phyloP scores from a whole-genome alignment of 2,888 invertebrate genomes.

The Drosophila anceps region DNA sequence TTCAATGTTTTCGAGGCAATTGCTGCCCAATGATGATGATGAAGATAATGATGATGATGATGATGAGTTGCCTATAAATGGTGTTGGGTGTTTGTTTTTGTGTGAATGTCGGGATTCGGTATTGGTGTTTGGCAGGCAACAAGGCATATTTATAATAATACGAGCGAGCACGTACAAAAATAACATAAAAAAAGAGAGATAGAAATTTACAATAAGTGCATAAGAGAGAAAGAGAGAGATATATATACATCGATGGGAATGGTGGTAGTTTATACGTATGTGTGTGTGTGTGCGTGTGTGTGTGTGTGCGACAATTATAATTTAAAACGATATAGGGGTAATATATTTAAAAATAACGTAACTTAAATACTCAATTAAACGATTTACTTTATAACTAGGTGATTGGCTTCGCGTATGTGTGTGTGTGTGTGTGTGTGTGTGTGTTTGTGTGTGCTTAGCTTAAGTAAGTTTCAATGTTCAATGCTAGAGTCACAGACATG shows the following conservation, averaged over 20 bases:
- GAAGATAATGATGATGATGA: constrained; percentile 36
- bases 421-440: constrained; percentile 10
- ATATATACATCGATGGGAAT: background rate
- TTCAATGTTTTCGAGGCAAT: constrained; percentile 85
- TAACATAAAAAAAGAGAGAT: constrained; percentile 54
- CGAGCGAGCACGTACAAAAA: constrained; percentile 59
- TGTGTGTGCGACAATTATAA: constrained; percentile 34
- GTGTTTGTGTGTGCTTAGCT: constrained; percentile 31
- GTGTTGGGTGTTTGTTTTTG: constrained; percentile 45
- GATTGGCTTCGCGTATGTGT: constrained; percentile 7
- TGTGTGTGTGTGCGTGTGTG: constrained; percentile 14
- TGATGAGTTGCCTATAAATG: constrained; percentile 60
- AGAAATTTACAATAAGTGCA: constrained; percentile 43
- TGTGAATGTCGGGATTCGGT: constrained; percentile 35
- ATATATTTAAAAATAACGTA: constrained; percentile 42
- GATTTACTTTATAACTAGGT: constrained; percentile 40
- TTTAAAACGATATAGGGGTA: constrained; percentile 9
- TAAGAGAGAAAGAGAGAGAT: constrained; percentile 12
- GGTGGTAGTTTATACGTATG: background rate
- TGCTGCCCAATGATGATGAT: constrained; percentile 44
- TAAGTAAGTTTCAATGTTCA: constrained; percentile 75
- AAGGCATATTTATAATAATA: constrained; percentile 67
- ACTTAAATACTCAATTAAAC: constrained; percentile 56
- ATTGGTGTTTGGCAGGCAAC: constrained; percentile 62
- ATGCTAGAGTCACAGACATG: constrained; percentile 54